Base-by-base conservation (phyloP, 2,888 invertebrate species). In the Mayetiola destructor region DNA sequence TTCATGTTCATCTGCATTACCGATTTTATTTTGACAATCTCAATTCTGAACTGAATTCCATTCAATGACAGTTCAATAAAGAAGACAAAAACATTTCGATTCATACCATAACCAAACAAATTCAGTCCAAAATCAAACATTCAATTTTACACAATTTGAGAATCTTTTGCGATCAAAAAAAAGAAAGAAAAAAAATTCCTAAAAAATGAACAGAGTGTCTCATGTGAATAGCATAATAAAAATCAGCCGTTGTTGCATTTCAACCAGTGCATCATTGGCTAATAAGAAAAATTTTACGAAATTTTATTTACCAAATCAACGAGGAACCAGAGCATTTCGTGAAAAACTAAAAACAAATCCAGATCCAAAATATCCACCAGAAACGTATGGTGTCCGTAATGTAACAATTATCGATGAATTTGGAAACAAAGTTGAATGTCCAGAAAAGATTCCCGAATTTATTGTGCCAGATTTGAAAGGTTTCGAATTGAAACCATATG, bases 401-500 rank as follows among this genome's bases (percentile, higher is more conserved):
- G 74, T 75, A 5, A 90, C 89, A 8, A 76, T 77, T 61, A 63
- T 58, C 4, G 62, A 77, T 3, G 30, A 16, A 20, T 73, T 79
- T 54, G 79, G 78, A 0, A 75, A 76, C 61, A 85, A 76, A 66
- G 69, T 80, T 1, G 64, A 68, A 14, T 74, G 96, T 3, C 85
- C 87, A 1, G 95, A 96, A 76, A 92, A 84, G 83, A 80, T 91
- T 61, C 94, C 96, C 0, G 88, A 95, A 67, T 68, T 97, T 16
- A 80, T 97, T 58, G 95, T 97, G 2, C 97, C 97, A 0, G 84
- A 94, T 69, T 73, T 99, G 23, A 82, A 78, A 61, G 81, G 77
- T 62, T 97, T 85, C 66, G 74, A 84, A 73, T 73, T 99, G 20
- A 92, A 91, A 70, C 93, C 97, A 0, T 99, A 99, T 65, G 96